These are phyloP conservation scores for Boloria euphrosyne DNA, from an alignment of 2,888 invertebrate genomes.

Conservation along the genomic window DNA sequence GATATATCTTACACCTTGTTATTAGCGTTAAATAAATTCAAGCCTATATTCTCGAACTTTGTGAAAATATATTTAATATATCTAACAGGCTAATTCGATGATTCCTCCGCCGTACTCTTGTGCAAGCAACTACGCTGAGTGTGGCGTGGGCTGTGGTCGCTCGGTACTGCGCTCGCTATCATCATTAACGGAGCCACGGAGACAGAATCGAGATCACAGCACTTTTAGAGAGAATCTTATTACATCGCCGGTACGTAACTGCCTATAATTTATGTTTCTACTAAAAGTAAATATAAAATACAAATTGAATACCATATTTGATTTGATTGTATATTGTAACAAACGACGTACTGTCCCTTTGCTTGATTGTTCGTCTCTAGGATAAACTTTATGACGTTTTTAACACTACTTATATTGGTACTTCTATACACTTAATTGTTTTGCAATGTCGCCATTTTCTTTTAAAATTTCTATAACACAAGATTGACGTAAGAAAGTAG, in stretches of 20 bases:
- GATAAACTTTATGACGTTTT: too few relatives aligned
- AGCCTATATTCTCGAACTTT: neutral
- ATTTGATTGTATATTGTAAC: neutral
- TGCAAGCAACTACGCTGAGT: constrained; percentile 86
- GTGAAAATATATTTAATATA: neutral
- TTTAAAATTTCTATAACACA: too few relatives aligned
- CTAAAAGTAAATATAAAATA: neutral
- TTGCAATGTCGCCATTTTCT: too few relatives aligned
- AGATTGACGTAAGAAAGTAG: too few relatives aligned
- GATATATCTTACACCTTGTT: neutral
- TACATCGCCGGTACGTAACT: constrained; percentile 55
- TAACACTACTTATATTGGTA: too few relatives aligned
- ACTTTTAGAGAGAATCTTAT: constrained; percentile 66
- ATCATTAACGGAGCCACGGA: constrained; percentile 75
- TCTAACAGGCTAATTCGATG: constrained; percentile 86
- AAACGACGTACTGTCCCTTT: too few relatives aligned
- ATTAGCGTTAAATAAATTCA: neutral
- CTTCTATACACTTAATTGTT: too few relatives aligned
- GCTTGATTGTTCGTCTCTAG: too few relatives aligned
- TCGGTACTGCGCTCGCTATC: constrained; percentile 83
- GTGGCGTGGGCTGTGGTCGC: constrained; percentile 74
- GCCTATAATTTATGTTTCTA: too few relatives aligned
- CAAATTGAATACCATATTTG: neutral
- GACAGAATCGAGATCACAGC: constrained; percentile 44
- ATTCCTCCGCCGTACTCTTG: constrained; percentile 93